phyloP scores from a whole-genome alignment of 2,113 vertebrate species.

The Hystrix cristata region DNA sequence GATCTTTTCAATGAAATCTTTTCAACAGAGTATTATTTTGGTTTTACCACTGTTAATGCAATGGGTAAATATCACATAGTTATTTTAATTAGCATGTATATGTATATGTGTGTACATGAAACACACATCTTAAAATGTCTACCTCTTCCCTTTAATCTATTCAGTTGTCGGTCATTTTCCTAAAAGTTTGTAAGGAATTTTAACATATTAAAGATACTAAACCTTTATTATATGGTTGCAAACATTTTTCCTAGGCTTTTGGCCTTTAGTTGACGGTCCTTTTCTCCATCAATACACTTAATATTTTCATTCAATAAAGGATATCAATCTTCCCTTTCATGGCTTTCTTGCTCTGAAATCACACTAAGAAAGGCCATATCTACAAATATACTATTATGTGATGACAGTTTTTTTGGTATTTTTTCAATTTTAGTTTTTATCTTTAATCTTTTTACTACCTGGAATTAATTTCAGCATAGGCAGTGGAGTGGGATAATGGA shows the following conservation, averaged over 20 bases:
- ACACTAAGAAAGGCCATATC: background rate
- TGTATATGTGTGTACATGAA: background rate
- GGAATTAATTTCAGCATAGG: conserved; percentile 11
- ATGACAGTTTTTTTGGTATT: background rate
- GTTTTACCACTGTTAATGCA: background rate
- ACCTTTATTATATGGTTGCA: background rate
- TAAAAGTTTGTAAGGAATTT: background rate
- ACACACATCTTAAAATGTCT: background rate
- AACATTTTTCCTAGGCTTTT: background rate
- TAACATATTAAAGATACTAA: conserved; percentile 19
- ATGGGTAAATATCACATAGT: background rate
- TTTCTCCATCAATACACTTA: background rate
- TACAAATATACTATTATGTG: background rate
- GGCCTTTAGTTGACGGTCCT: background rate
- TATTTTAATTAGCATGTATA: background rate
- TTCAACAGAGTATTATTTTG: background rate
- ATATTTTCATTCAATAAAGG: conserved; percentile 22
- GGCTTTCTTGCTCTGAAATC: background rate
- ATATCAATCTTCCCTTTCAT: background rate
- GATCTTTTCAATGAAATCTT: background rate
- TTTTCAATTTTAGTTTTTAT: background rate
- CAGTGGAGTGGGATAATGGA: background rate
- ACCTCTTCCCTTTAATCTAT: background rate
- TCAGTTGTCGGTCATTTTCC: background rate
- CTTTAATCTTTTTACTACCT: background rate